phyloP scores from a whole-genome alignment of 2,797 vertebrate species.

The Mormyrus hasselquistii region DNA sequence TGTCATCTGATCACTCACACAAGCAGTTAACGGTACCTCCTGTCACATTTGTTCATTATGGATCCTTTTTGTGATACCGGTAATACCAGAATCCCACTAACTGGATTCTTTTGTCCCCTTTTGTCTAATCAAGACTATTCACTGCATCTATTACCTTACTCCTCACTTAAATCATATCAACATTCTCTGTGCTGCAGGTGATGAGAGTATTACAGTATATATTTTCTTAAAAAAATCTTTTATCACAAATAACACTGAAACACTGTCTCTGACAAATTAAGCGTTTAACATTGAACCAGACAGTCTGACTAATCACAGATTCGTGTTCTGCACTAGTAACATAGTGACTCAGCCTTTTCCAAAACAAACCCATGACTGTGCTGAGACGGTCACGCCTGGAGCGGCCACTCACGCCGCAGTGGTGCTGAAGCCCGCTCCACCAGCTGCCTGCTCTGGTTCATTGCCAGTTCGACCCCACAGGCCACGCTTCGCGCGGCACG shows the following conservation, averaged over 20 bases:
- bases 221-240: not conserved
- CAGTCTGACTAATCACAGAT: not conserved
- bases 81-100: not conserved
- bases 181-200: not conserved
- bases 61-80: not conserved
- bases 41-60: not conserved
- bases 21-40: not conserved
- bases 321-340: not conserved
- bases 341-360: not conserved
- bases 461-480: constrained; percentile 73
- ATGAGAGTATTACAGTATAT: not conserved
- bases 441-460: constrained; percentile 76
- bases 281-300: not conserved
- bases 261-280: not conserved
- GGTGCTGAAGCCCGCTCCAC: constrained; percentile 60
- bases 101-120: not conserved
- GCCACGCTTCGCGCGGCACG: constrained; percentile 64
- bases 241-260: not conserved
- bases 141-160: not conserved
- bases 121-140: not conserved
- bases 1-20: not conserved
- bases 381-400: not conserved
- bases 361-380: not conserved
- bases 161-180: not conserved
- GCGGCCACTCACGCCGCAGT: constrained; percentile 64